Evolutionary conservation across 1,140 invertebrate genomes (phyloP).

Genomic region (Drosophila orena): DNA sequence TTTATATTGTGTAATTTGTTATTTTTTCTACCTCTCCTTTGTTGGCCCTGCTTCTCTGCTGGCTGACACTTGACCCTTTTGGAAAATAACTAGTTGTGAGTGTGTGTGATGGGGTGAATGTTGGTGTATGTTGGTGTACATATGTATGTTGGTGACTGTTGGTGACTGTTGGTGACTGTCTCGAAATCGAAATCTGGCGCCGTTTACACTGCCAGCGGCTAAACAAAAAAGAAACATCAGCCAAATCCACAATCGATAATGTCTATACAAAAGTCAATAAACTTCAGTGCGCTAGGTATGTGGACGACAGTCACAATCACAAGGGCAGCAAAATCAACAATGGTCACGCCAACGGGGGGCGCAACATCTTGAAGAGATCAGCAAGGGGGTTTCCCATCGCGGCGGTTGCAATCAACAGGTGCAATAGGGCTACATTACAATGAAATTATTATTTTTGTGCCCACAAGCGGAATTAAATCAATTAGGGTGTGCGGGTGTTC

Average conservation of each 20-base stretch:
- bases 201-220: constrained; percentile 74
- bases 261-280: constrained; percentile 76
- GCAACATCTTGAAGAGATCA: constrained; percentile 19
- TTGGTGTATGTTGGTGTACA: constrained; percentile 35
- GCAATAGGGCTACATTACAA: background rate
- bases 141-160: background rate
- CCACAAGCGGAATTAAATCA: no score
- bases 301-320: constrained; percentile 36
- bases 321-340: constrained; percentile 33
- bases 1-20: constrained; percentile 61
- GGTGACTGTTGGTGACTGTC: constrained; percentile 59
- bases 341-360: constrained; percentile 25
- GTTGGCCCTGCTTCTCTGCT: constrained; percentile 14
- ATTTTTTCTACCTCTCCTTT: constrained; percentile 25
- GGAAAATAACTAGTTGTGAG: constrained; percentile 73
- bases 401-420: constrained; percentile 27
- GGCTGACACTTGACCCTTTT: constrained; percentile 75
- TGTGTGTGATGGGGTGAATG: constrained; percentile 30
- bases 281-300: constrained; percentile 64
- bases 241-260: constrained; percentile 59
- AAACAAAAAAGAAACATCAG: constrained; percentile 77
- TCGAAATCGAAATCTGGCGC: constrained; percentile 76
- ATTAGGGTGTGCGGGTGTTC: no score
- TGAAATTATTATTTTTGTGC: no score
- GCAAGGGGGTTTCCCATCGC: constrained; percentile 35